Percentiles rank a stretch among this genome's conserved stretches.
These are phyloP conservation scores for Manduca sexta DNA, from an alignment of 1,140 invertebrate genomes.

Conservation along the genomic window DNA sequence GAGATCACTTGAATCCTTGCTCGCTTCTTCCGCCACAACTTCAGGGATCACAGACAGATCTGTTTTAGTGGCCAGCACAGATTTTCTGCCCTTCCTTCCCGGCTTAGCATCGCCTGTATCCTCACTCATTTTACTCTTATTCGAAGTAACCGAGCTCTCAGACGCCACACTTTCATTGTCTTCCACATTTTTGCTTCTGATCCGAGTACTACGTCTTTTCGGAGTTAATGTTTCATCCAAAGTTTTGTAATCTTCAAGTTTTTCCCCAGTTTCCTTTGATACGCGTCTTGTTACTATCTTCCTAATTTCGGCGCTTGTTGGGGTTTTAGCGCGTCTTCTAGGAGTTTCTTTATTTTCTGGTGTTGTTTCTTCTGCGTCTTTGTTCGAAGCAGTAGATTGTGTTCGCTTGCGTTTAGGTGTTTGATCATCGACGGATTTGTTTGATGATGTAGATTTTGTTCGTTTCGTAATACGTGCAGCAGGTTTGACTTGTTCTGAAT, in stretches of 20 bases:
- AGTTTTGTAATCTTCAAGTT: conserved; percentile 27
- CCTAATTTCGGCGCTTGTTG: conserved; percentile 40
- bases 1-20: conserved; percentile 24
- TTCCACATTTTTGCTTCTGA: conserved; percentile 47
- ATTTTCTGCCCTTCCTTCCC: conserved; percentile 45
- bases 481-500: too few species aligned
- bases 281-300: conserved; percentile 47
- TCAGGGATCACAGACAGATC: conserved; percentile 70
- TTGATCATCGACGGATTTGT: conserved; percentile 23
- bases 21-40: conserved; percentile 34
- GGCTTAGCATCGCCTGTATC: conserved; percentile 23
- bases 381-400: conserved; percentile 35
- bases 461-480: conserved; percentile 26
- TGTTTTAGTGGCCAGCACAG: conserved; percentile 39
- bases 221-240: conserved; percentile 44
- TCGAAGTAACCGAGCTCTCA: conserved; percentile 39
- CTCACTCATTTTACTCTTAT: conserved; percentile 37
- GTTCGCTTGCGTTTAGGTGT: conserved; percentile 12
- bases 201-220: conserved; percentile 34
- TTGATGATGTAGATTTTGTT: conserved; percentile 31
- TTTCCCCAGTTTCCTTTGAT: conserved; percentile 44
- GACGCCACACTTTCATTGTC: conserved; percentile 47
- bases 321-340: conserved; percentile 36
- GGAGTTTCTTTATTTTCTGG: conserved; percentile 20
- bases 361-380: conserved; percentile 19